These are phyloP conservation scores for Caretta caretta DNA, from an alignment of 2,113 vertebrate genomes.

Conservation along the genomic window DNA sequence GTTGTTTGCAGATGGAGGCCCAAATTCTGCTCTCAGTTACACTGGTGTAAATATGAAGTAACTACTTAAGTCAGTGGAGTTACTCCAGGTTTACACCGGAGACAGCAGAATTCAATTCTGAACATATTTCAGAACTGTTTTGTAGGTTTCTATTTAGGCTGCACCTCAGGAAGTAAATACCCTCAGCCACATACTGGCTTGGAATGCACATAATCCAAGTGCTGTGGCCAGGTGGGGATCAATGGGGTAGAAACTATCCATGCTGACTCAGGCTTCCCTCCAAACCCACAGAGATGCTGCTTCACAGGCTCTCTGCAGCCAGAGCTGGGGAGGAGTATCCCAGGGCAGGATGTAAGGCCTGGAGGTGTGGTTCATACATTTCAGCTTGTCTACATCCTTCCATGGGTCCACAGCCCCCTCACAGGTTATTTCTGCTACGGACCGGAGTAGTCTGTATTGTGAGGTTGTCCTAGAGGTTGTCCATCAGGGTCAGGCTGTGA, in stretches of 20 bases:
- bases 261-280: background rate
- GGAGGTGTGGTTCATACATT: background rate
- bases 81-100: background rate
- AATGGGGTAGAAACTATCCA: background rate
- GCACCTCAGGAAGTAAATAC: background rate
- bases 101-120: background rate
- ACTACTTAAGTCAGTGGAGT: background rate
- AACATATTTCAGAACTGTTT: background rate
- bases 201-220: fast-evolving
- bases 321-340: background rate
- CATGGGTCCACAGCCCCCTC: background rate
- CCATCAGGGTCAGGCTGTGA: background rate
- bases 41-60: background rate
- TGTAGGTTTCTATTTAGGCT: background rate
- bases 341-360: fast-evolving
- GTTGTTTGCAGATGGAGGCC: background rate
- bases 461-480: background rate
- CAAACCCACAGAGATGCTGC: background rate
- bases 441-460: background rate
- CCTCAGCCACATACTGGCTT: background rate
- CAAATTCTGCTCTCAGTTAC: background rate
- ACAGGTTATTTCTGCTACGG: background rate
- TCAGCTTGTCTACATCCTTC: background rate
- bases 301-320: background rate
- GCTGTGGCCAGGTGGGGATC: background rate